phyloP scores from a whole-genome alignment of 2,113 vertebrate species.

The Gavialis gangeticus region DNA sequence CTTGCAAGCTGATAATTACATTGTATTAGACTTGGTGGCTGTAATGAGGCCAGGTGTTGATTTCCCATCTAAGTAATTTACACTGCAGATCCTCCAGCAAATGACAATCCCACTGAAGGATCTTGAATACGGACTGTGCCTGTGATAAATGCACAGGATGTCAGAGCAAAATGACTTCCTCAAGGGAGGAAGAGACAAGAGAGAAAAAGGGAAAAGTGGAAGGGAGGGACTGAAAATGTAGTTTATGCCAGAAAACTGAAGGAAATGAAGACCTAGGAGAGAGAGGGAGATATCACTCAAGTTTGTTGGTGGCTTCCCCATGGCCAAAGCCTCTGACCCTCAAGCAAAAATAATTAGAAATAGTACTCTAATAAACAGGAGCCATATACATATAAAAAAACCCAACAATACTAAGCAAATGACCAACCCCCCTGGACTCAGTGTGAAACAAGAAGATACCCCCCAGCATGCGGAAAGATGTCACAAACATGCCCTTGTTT shows the following conservation, averaged over 20 bases:
- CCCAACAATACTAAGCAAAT: background rate
- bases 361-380: background rate
- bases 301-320: rapidly evolving
- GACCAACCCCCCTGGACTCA: background rate
- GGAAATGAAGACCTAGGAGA: background rate
- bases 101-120: conserved; percentile 1
- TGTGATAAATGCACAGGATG: background rate
- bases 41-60: conserved; percentile 64
- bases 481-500: rapidly evolving
- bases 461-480: background rate
- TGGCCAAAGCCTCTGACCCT: background rate
- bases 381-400: rapidly evolving
- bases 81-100: conserved; percentile 9
- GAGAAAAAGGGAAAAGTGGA: background rate
- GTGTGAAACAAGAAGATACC: background rate
- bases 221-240: background rate
- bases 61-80: conserved; percentile 62
- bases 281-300: background rate
- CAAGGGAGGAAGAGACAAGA: background rate
- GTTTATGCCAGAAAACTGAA: background rate
- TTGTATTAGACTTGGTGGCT: background rate
- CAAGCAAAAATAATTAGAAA: rapidly evolving
- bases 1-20: conserved; percentile 44
- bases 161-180: background rate
- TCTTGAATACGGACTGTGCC: background rate